Percentiles rank a stretch among this genome's conserved stretches.
Conservation (phyloP, 2,888 invertebrate genomes). For the Agrypnus murinus region DNA sequence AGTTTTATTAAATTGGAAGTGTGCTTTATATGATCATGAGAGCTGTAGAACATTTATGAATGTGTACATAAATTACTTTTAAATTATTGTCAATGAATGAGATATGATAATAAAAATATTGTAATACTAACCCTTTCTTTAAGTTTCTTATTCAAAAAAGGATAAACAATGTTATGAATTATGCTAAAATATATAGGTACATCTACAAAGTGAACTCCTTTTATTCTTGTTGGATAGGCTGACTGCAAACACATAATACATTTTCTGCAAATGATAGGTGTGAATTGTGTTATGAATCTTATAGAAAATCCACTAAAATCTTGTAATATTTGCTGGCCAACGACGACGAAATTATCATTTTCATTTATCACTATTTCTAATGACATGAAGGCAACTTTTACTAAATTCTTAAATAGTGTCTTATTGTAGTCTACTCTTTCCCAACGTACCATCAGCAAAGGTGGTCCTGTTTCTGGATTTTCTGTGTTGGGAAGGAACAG, state of each 20-base stretch:
- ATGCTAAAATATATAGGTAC: slow-evolving; percentile 1
- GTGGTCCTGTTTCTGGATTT: neutral
- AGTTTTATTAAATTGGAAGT: no score
- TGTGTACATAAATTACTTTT: no score
- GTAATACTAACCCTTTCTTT: slow-evolving; percentile 1
- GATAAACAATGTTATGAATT: slow-evolving; percentile 16
- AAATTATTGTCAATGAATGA: no score
- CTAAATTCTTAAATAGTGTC: neutral
- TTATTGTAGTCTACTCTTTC: neutral
- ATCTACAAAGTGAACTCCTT: slow-evolving; percentile 5
- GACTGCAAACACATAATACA: slow-evolving; percentile 2
- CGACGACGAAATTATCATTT: slow-evolving; percentile 3
- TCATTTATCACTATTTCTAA: slow-evolving; percentile 11
- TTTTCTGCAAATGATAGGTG: neutral
- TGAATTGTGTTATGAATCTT: neutral
- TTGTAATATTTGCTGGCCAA: slow-evolving; percentile 11
- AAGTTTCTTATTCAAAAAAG: slow-evolving; percentile 1
- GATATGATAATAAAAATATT: neutral
- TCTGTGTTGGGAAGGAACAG: neutral
- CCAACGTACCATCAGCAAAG: slow-evolving; percentile 7
- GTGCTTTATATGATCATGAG: no score
- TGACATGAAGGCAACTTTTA: slow-evolving; percentile 10
- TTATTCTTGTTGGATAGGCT: slow-evolving; percentile 10
- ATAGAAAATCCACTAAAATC: slow-evolving; percentile 11
- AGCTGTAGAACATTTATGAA: no score